Evolutionary conservation across 2,113 vertebrate genomes (phyloP).

Genomic region (Heterotilapia buettikoferi): DNA sequence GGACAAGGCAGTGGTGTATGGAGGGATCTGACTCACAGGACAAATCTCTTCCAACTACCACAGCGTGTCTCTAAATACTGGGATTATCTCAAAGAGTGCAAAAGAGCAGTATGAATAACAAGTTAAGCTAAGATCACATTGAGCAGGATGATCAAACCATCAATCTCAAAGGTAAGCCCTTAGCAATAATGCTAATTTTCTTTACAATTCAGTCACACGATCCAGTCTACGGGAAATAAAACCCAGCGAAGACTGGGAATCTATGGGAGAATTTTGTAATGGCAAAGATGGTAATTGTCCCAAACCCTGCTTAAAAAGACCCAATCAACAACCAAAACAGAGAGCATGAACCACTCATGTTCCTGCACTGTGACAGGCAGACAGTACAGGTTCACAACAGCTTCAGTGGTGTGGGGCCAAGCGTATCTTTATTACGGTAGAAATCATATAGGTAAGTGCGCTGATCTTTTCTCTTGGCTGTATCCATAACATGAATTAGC

Average conservation of each 20-base stretch:
- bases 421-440: neutral
- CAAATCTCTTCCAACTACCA: neutral
- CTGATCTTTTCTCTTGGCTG: neutral
- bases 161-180: neutral
- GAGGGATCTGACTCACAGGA: slow-evolving; percentile 3
- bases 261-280: neutral
- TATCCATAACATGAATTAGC: neutral
- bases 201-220: neutral
- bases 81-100: neutral
- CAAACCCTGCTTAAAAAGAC: neutral
- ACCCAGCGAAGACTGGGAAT: neutral
- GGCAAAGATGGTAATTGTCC: neutral
- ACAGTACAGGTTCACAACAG: neutral
- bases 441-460: neutral
- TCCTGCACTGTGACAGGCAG: neutral
- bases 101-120: neutral
- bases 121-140: neutral
- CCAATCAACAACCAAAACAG: neutral
- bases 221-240: neutral
- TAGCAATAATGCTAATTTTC: neutral
- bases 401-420: neutral
- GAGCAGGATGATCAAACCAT: neutral
- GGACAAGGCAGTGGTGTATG: neutral
- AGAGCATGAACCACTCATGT: neutral
- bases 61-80: neutral